Evolutionary conservation across 2,888 invertebrate species (phyloP), one percentile per base, ranked within the genome.

Genomic region (Drosophila neonasuta): DNA sequence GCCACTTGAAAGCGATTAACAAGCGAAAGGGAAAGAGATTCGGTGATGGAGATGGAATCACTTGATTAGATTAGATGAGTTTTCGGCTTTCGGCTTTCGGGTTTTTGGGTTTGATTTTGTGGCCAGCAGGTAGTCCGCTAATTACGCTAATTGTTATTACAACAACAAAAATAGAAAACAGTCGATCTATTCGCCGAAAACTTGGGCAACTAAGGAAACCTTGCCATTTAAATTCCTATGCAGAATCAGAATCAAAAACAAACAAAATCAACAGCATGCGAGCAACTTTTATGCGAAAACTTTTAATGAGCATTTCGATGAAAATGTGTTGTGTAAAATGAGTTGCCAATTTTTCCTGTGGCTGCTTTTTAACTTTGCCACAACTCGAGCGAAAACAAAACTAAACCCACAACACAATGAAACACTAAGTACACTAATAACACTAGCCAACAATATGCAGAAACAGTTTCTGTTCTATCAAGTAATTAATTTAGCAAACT

Each of bases 281-380:
- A 60, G 51, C 45, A 79, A 82, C 60, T 71, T 75, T 75, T 61
- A 77, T 72, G 63, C 15, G 55, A 72, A 80, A 81, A 86, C 80
- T 86, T 81, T 83, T 80, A 86, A 81, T 83, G 80, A 86, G 86
- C 66, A 71, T 69, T 79, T 76, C 54, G 60, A 61, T 65, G 51
- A 60, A 72, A 79, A 67, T 72, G 64, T 62, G 59, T 65, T 72
- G 64, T 62, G 56, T 65, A 65, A 79, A 63, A 72, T 46, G 58
- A 63, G 76, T 57, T 64, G 64, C 15, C 24, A 63, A 41, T 62
- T 51, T 52, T 44, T 52, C 15, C n/a, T 36, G 11, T 24, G 20
- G 15, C 30, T 15, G 60, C 39, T 59, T 44, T 36, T 2, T 32
- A 71, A 64, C 52, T 56, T 59, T 69, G 52, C 13, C 39, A 6